Conservation (phyloP, 1,140 invertebrate species). For the Acyrthosiphon pisum region DNA sequence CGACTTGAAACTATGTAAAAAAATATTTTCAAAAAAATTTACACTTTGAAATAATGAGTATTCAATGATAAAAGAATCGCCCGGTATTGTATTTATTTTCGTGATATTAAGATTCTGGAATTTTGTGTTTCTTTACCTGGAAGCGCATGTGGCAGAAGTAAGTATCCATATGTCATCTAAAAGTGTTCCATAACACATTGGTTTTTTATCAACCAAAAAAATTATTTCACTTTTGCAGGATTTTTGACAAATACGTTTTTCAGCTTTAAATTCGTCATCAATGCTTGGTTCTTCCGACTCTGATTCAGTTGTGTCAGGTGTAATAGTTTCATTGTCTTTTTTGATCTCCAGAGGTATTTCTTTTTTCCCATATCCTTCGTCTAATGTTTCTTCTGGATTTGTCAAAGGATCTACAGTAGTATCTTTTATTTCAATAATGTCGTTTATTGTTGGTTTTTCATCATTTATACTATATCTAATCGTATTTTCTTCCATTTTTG, state of each 20-base stretch:
- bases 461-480: background rate
- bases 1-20: no score
- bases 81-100: no score
- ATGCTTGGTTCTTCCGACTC: background rate
- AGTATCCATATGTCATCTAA: constrained; percentile 60
- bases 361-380: background rate
- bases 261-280: constrained; percentile 25
- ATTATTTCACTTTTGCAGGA: constrained; percentile 41
- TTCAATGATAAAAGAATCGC: no score
- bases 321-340: background rate
- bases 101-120: background rate
- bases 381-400: background rate
- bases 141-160: constrained; percentile 60
- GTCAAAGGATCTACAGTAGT: background rate
- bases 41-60: no score
- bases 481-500: background rate
- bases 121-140: constrained; percentile 58
- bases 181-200: constrained; percentile 60
- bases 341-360: background rate
- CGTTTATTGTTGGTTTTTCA: background rate
- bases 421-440: background rate
- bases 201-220: constrained; percentile 56
- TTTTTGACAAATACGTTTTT: constrained; percentile 43
- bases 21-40: no score
- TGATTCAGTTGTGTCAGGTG: background rate